A percentile compares a stretch with the other conserved stretches of the same genome.
phyloP scores from a whole-genome alignment of 2,888 invertebrate species.

The Epiperipatus broadwayi region DNA sequence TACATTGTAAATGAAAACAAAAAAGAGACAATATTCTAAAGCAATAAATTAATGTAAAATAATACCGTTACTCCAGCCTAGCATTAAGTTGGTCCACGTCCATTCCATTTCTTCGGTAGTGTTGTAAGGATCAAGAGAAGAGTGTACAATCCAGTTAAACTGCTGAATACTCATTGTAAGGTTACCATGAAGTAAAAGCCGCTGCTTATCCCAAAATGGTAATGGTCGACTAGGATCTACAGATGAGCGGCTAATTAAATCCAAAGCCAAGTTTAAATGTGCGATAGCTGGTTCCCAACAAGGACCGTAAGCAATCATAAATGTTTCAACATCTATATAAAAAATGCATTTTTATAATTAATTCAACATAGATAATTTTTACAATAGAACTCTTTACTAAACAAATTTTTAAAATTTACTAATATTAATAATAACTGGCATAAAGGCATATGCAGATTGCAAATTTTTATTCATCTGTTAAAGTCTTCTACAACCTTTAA shows the following conservation, averaged over 20 bases:
- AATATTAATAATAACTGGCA: too few species aligned
- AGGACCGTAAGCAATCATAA: slow-evolving; percentile 86
- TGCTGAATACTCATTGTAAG: slow-evolving; percentile 68
- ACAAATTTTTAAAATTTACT: too few species aligned
- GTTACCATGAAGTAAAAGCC: slow-evolving; percentile 75
- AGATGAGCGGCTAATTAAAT: slow-evolving; percentile 41
- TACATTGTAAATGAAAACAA: too few species aligned
- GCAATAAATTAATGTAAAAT: slow-evolving; percentile 17
- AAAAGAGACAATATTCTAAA: slow-evolving; percentile 27
- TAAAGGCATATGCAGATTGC: too few species aligned
- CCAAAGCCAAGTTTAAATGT: slow-evolving; percentile 67
- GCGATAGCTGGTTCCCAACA: slow-evolving; percentile 97
- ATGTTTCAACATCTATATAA: slow-evolving; percentile 45
- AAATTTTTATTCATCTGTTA: too few species aligned
- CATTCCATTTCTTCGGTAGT: slow-evolving; percentile 97
- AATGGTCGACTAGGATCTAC: slow-evolving; percentile 79
- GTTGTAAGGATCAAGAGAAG: slow-evolving; percentile 92
- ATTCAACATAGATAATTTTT: background rate
- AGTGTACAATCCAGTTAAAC: slow-evolving; percentile 75
- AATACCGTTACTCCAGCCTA: slow-evolving; percentile 85
- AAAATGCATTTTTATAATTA: background rate
- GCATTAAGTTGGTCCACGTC: slow-evolving; percentile 74
- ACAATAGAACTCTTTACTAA: slow-evolving; percentile 10
- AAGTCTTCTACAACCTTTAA: too few species aligned
- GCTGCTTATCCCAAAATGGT: slow-evolving; percentile 93